These are phyloP conservation scores for Cryptoblepharus egeriae DNA, from an alignment of 2,797 vertebrate species.

Conservation along the genomic window DNA sequence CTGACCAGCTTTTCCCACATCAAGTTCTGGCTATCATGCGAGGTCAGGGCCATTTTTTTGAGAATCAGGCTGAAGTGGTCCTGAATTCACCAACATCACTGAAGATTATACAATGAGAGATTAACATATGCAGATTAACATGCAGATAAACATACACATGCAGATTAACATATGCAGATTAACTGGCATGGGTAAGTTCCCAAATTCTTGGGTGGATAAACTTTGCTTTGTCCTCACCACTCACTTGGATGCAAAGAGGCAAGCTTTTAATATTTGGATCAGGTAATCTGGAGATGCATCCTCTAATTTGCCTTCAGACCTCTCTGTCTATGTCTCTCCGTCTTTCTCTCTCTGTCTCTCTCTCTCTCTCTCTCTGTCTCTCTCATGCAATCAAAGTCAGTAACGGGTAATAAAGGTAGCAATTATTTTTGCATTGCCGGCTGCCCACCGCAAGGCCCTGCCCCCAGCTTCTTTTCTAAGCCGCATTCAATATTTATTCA, in stretches of 20 bases:
- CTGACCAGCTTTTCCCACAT: no score
- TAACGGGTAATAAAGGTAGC: conserved; percentile 63
- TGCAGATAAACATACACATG: no score
- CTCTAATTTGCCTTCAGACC: conserved; percentile 54
- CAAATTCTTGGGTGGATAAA: neutral
- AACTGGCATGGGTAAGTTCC: neutral
- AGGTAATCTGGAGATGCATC: conserved; percentile 55
- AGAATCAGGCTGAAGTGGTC: neutral
- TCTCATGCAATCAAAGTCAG: conserved; percentile 53
- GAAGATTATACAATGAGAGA: neutral
- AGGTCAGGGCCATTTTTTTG: no score
- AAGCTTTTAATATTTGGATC: conserved; percentile 55
- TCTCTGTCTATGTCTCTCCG: neutral
- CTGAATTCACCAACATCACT: neutral
- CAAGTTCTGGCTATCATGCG: no score
- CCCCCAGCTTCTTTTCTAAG: conserved; percentile 53
- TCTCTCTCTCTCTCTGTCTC: neutral
- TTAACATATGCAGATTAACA: no score
- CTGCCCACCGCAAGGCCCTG: conserved; percentile 43
- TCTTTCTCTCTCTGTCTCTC: conserved; percentile 20
- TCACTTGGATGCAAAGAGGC: neutral
- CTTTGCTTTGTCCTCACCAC: neutral
- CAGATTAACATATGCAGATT: no score
- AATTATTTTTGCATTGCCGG: conserved; percentile 59
- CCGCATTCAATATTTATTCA: conserved; percentile 70